These are phyloP conservation scores for Drosophila mayri DNA, from an alignment of 1,140 invertebrate species.

Conservation along the genomic window DNA sequence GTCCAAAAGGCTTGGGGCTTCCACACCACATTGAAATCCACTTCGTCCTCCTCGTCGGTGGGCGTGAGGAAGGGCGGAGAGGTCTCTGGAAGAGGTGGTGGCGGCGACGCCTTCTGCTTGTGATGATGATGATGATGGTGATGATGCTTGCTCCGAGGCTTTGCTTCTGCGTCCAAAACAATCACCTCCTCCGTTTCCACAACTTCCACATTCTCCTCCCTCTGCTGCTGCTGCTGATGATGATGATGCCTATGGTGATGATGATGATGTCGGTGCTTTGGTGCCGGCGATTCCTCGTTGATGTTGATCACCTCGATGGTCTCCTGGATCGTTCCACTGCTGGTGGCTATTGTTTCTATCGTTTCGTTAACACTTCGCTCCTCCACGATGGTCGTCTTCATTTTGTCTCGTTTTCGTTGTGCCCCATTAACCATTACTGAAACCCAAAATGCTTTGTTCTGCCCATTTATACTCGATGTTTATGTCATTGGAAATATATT, in stretches of 20 bases:
- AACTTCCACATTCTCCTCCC: conserved; percentile 32
- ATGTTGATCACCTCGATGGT: conserved; percentile 51
- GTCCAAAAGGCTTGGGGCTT: conserved; percentile 33
- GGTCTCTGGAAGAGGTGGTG: conserved; percentile 58
- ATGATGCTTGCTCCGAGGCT: conserved; percentile 21
- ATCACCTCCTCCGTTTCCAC: conserved; percentile 41
- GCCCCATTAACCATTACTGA: conserved; percentile 51
- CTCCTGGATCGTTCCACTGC: conserved; percentile 40
- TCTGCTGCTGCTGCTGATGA: conserved; percentile 19
- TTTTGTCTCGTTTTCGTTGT: conserved; percentile 32
- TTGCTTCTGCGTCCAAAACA: conserved; percentile 20
- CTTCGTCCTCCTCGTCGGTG: conserved; percentile 50
- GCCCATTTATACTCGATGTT: conserved; percentile 69
- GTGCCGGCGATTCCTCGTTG: conserved; percentile 29
- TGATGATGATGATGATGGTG: conserved; percentile 42
- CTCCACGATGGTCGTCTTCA: conserved; percentile 62
- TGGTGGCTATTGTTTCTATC: conserved; percentile 50
- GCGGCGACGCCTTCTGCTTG: conserved; percentile 34
- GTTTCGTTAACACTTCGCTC: conserved; percentile 58
- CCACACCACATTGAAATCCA: conserved; percentile 40
- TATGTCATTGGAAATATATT: conserved; percentile 78
- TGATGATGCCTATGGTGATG: conserved; percentile 44
- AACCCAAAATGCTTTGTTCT: conserved; percentile 27
- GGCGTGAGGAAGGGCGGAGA: conserved; percentile 60
- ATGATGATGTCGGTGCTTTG: conserved; percentile 45